A percentile compares a stretch with the other conserved stretches of the same genome.
phyloP scores from a whole-genome alignment of 2,888 invertebrate genomes.

The Microdon myrmicae region DNA sequence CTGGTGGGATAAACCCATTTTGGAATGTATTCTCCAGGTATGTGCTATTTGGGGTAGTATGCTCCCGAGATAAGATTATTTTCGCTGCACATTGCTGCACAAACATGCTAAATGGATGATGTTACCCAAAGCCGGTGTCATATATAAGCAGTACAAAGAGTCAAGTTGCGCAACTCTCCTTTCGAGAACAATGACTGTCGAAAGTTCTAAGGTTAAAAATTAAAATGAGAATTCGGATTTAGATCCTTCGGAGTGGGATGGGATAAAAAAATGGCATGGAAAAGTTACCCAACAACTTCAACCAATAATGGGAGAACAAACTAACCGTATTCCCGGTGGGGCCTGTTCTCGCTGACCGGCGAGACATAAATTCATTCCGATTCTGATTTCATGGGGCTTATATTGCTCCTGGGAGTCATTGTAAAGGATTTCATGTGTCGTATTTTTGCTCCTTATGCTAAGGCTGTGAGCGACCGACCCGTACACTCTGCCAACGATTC shows the following conservation, averaged over 20 bases:
- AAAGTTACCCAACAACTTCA: not conserved
- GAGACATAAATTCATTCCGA: slow-evolving; percentile 63
- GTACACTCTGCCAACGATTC: slow-evolving; percentile 1
- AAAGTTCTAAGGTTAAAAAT: slow-evolving; percentile 20
- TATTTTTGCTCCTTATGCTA: slow-evolving; percentile 10
- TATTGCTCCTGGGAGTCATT: slow-evolving; percentile 63
- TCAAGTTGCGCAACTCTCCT: not conserved
- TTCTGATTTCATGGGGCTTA: slow-evolving; percentile 57
- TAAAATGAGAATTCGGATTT: slow-evolving; percentile 33
- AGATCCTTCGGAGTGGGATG: slow-evolving; percentile 1
- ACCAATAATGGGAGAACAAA: slow-evolving; percentile 15
- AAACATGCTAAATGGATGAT: slow-evolving; percentile 12
- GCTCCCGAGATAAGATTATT: too few relatives aligned
- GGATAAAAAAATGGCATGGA: not conserved
- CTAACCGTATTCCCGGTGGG: slow-evolving; percentile 23
- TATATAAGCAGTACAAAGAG: too few relatives aligned
- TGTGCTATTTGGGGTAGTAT: too few relatives aligned
- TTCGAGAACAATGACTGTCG: slow-evolving; percentile 22
- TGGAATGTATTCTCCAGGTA: too few relatives aligned
- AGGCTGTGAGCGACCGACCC: not conserved
- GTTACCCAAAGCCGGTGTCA: not conserved
- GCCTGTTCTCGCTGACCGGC: slow-evolving; percentile 50
- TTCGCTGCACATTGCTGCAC: too few relatives aligned
- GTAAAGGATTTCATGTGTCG: slow-evolving; percentile 59
- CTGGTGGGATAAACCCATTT: too few relatives aligned